Conservation (phyloP, 2,797 vertebrate genomes). For the Peromyscus eremicus region DNA sequence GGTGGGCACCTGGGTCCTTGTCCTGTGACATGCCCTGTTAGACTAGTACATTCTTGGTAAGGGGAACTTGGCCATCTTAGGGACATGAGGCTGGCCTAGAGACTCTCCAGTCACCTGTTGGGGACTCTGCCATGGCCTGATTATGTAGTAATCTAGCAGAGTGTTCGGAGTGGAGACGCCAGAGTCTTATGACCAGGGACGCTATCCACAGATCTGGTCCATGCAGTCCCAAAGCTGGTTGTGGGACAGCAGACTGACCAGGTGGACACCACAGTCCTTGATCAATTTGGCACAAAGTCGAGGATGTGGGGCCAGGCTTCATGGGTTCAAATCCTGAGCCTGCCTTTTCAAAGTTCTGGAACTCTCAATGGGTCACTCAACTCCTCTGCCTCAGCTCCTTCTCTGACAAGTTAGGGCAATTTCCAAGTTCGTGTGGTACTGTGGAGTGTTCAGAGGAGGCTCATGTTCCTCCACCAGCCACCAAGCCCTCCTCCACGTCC, state of each 20-base stretch:
- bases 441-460: background rate
- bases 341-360: background rate
- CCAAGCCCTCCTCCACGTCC: background rate
- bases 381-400: background rate
- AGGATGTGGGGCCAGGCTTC: background rate
- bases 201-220: background rate
- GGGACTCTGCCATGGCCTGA: background rate
- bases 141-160: background rate
- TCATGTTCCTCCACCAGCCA: background rate
- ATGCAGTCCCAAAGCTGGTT: background rate
- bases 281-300: background rate
- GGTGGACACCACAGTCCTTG: background rate
- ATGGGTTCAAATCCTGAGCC: background rate
- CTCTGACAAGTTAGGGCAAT: background rate
- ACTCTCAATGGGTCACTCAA: background rate
- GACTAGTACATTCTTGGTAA: background rate
- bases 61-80: background rate
- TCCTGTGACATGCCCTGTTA: background rate
- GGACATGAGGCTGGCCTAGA: background rate
- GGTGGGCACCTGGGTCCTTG: background rate
- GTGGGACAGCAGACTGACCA: background rate
- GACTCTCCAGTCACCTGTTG: background rate
- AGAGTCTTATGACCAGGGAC: background rate
- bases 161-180: background rate
- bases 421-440: background rate